A percentile compares a stretch with the other conserved stretches of the same genome.
Evolutionary conservation across 2,113 vertebrate species (phyloP).

Genomic region (Pionites leucogaster): DNA sequence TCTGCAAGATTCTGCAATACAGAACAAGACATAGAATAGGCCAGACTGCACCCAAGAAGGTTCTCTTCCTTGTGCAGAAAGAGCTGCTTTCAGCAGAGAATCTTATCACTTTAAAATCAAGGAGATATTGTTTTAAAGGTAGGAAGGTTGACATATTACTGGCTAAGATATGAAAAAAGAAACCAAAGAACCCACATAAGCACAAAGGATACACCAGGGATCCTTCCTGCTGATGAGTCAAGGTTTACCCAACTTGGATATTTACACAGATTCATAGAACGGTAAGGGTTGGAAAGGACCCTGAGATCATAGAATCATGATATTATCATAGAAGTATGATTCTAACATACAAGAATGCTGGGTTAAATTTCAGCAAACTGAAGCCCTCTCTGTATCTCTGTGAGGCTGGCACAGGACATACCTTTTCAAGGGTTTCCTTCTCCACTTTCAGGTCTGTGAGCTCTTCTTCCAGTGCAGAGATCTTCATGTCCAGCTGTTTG

Average conservation of each 20-base stretch:
- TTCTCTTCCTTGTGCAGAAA: neutral
- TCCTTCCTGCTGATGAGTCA: neutral
- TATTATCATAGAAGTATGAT: neutral
- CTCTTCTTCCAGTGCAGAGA: constrained; percentile 85
- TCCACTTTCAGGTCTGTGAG: constrained; percentile 83
- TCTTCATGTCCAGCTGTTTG: constrained; percentile 83
- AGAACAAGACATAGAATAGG: neutral
- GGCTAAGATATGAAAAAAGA: neutral
- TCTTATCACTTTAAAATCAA: neutral
- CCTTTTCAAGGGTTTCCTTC: constrained; percentile 86
- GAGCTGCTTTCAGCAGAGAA: neutral
- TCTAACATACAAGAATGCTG: neutral
- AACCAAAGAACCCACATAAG: neutral
- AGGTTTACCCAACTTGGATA: neutral
- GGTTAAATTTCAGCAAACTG: neutral
- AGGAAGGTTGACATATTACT: neutral
- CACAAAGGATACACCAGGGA: neutral
- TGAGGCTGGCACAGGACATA: constrained; percentile 15
- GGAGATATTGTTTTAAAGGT: neutral
- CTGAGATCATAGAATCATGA: neutral
- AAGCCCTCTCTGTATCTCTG: neutral
- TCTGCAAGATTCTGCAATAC: constrained; percentile 82
- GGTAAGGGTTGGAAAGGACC: neutral
- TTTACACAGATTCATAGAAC: neutral
- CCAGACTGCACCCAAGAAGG: neutral